Percentiles rank a stretch among this genome's conserved stretches.
Conservation (phyloP, 2,113 vertebrate species). For the Dryoscopus gambensis region DNA sequence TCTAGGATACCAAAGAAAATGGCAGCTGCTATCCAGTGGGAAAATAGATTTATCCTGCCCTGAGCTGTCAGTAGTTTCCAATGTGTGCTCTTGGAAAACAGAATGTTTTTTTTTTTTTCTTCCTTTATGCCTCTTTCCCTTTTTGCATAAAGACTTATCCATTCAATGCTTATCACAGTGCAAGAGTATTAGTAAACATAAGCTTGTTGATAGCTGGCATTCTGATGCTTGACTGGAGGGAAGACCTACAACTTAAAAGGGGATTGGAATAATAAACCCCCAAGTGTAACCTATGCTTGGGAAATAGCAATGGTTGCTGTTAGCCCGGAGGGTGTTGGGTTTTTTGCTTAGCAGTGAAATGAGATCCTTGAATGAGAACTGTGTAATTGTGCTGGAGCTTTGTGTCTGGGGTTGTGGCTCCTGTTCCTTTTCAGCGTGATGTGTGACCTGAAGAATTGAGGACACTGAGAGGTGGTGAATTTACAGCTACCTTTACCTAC, state of each 20-base stretch:
- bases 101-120: not conserved
- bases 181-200: not conserved
- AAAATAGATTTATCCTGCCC: not conserved
- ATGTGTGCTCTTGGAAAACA: not conserved
- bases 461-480: not conserved
- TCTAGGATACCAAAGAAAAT: not conserved
- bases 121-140: not conserved
- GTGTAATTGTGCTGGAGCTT: not conserved
- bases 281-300: not conserved
- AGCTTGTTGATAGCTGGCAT: not conserved
- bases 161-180: not conserved
- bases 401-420: not conserved
- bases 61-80: not conserved
- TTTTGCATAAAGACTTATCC: not conserved
- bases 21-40: not conserved
- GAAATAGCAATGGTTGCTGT: not conserved
- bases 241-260: not conserved
- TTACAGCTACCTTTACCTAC: not conserved
- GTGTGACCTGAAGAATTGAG: not conserved
- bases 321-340: not conserved
- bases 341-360: not conserved
- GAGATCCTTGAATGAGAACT: not conserved
- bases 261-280: not conserved
- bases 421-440: not conserved
- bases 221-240: not conserved